Evolutionary conservation across 2,888 invertebrate species (phyloP).

Genomic region (Lobophora halterata): DNA sequence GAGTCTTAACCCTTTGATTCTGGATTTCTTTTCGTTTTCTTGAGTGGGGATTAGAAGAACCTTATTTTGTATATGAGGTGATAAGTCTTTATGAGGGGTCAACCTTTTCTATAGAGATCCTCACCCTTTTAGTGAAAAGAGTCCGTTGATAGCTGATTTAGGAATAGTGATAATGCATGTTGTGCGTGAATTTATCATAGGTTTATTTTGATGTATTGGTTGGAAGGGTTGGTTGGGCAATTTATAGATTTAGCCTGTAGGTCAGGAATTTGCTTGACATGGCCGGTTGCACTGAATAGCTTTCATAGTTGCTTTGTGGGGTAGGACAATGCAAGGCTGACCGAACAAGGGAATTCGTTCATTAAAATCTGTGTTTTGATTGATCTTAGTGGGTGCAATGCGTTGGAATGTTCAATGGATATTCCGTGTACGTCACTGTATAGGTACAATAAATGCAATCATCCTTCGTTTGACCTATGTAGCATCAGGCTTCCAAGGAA

Average conservation of each 20-base stretch:
- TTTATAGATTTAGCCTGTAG: slow-evolving; percentile 37
- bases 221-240: slow-evolving; percentile 38
- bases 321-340: slow-evolving; percentile 37
- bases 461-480: no score
- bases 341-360: slow-evolving; percentile 54
- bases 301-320: slow-evolving; percentile 62
- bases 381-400: slow-evolving; percentile 36
- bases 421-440: no score
- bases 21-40: slow-evolving; percentile 51
- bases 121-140: slow-evolving; percentile 82
- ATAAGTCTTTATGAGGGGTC: slow-evolving; percentile 82
- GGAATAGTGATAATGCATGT: slow-evolving; percentile 77
- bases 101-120: slow-evolving; percentile 79
- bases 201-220: slow-evolving; percentile 76
- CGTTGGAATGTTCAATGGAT: no score
- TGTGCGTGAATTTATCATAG: slow-evolving; percentile 79
- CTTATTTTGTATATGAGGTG: slow-evolving; percentile 81
- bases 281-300: slow-evolving; percentile 48
- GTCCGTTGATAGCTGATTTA: slow-evolving; percentile 81
- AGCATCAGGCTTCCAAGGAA: no score
- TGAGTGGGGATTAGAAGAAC: slow-evolving; percentile 68
- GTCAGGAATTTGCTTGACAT: slow-evolving; percentile 39
- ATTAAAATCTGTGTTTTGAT: slow-evolving; percentile 57
- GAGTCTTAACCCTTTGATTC: slow-evolving; percentile 46
- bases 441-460: no score